A percentile compares a stretch with the other conserved stretches of the same genome.
Conservation (phyloP, 2,113 vertebrate species). For the Petroica traversi region DNA sequence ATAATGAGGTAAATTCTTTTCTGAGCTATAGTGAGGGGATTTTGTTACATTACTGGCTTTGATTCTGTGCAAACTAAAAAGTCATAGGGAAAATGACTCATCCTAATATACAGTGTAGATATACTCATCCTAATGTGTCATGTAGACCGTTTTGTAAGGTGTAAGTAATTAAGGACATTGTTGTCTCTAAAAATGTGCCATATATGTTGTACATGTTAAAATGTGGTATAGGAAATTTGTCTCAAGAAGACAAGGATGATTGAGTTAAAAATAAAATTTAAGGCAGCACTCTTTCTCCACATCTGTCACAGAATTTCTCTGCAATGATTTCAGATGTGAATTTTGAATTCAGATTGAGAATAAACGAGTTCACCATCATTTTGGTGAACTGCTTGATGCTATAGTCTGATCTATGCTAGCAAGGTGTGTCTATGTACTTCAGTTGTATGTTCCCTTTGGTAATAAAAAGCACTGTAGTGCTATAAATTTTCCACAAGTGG, state of each 20-base stretch:
- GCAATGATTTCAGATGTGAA: background rate
- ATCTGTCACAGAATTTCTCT: background rate
- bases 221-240: background rate
- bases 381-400: background rate
- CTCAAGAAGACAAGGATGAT: background rate
- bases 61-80: background rate
- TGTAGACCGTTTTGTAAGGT: background rate
- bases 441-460: background rate
- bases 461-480: background rate
- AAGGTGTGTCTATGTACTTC: background rate
- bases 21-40: background rate
- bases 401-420: background rate
- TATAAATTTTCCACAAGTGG: background rate
- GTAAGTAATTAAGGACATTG: background rate
- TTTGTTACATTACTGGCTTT: background rate
- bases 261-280: background rate
- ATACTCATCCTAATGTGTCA: background rate
- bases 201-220: background rate
- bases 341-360: background rate
- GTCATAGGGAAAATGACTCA: background rate
- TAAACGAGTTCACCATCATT: background rate
- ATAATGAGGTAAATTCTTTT: slow-evolving; percentile 86
- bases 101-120: background rate
- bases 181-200: background rate
- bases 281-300: background rate